Conservation (phyloP, 2,888 invertebrate genomes). For the Dasysyrphus albostriatus region DNA sequence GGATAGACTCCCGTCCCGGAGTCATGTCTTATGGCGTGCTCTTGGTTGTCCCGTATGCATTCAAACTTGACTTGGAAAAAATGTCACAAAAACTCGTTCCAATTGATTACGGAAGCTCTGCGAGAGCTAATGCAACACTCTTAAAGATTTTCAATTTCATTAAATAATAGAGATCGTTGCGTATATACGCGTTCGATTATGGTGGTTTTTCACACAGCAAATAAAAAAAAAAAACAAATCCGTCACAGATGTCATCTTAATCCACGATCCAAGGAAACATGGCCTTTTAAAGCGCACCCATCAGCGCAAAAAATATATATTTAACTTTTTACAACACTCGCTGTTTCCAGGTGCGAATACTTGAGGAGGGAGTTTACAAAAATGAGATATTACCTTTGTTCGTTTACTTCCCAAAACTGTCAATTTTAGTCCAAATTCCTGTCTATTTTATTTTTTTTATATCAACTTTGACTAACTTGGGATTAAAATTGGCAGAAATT, state of each 20-base stretch:
- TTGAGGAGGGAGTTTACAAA: not conserved
- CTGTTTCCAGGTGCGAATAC: not conserved
- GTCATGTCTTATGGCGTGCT: constrained; percentile 24
- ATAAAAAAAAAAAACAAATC: constrained; percentile 40
- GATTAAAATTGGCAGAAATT: too few relatives aligned
- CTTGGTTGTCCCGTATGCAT: constrained; percentile 35
- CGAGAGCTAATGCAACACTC: constrained; percentile 54
- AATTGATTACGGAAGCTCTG: constrained; percentile 70
- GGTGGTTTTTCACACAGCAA: constrained; percentile 29
- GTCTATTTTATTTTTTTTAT: too few relatives aligned
- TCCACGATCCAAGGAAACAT: constrained; percentile 45
- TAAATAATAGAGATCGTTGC: constrained; percentile 58
- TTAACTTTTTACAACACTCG: constrained; percentile 26
- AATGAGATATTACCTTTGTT: too few relatives aligned
- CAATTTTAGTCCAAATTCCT: too few relatives aligned
- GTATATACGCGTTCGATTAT: constrained; percentile 20
- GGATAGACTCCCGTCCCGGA: constrained; percentile 15
- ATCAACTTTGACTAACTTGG: too few relatives aligned
- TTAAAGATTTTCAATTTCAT: constrained; percentile 63
- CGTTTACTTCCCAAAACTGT: too few relatives aligned
- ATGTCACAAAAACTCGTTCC: constrained; percentile 58
- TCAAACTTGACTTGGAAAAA: constrained; percentile 23
- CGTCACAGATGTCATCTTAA: constrained; percentile 67
- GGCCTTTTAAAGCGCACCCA: constrained; percentile 41
- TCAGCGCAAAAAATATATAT: constrained; percentile 10